phyloP scores from a whole-genome alignment of 2,888 invertebrate species.

The Choristoneura rosaceana region DNA sequence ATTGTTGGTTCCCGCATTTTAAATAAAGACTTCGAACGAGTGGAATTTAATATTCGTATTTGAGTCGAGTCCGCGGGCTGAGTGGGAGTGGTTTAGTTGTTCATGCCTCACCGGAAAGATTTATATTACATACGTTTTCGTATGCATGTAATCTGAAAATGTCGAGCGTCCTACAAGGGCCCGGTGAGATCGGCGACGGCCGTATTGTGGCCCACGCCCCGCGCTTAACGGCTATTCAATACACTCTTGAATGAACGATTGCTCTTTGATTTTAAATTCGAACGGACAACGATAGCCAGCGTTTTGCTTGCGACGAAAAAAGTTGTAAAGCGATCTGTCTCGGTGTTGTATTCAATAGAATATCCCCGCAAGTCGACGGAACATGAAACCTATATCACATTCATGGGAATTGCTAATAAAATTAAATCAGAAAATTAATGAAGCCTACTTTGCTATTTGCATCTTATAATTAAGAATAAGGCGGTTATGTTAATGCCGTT shows the following conservation, averaged over 20 bases:
- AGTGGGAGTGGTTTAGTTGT: conserved; percentile 83
- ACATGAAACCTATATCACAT: conserved; percentile 55
- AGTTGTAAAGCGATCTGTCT: conserved; percentile 78
- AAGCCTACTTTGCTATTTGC: conserved; percentile 26
- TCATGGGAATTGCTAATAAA: conserved; percentile 63
- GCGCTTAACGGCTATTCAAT: conserved; percentile 83
- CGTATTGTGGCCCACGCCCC: conserved; percentile 80
- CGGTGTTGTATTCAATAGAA: conserved; percentile 61
- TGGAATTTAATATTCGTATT: conserved; percentile 85
- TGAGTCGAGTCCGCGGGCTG: conserved; percentile 70
- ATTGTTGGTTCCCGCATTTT: conserved; percentile 65
- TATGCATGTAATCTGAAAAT: conserved; percentile 83
- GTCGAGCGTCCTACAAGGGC: conserved; percentile 63
- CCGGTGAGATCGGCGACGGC: conserved; percentile 49
- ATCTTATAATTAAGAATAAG: conserved; percentile 42
- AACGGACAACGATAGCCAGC: conserved; percentile 70
- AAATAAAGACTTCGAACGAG: conserved; percentile 78
- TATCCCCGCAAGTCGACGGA: conserved; percentile 57
- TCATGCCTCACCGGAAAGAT: conserved; percentile 84
- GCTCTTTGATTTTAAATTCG: conserved; percentile 81
- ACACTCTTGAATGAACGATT: conserved; percentile 81
- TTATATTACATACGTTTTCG: conserved; percentile 85
- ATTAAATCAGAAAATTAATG: conserved; percentile 46
- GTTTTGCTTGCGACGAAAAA: conserved; percentile 68
- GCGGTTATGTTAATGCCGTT: conserved; percentile 60